Evolutionary conservation across 2,888 invertebrate species (phyloP), one percentile per base, ranked within the genome.

Genomic region (Theretra japonica): DNA sequence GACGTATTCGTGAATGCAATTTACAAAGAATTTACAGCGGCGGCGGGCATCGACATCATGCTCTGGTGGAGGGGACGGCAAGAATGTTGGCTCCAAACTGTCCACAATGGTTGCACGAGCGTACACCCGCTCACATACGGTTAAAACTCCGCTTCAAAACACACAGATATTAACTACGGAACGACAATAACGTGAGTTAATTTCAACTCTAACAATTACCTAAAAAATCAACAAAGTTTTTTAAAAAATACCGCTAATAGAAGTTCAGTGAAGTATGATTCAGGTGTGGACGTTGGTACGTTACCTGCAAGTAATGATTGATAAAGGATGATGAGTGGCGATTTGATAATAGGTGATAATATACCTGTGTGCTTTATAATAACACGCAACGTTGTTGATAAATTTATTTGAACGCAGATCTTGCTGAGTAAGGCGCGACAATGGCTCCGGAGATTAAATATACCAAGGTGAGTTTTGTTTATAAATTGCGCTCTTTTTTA

Each of bases 371-470:
- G 5, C 6, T 19, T 65, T 19, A 59, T 7, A 21, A 50, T 4
- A 15, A 50, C 50, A 50, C 25, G n/a, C n/a, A 60, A 60, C 30
- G 21, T 5, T 25, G 17, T 15, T 65, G 33, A n/a, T 33, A 11
- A n/a, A 15, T 65, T 23, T 17, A 48, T 48, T 65, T 33, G 1
- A 5, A 41, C 21, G 17, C 65, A 65, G 65, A 65, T 23, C 17
- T 11, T 48, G 17, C 5, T 41, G 23, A 21, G 65, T 23, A 23
- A 48, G 15, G 17, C 98, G 41, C 65, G 23, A 75, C 68, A 72
- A 86, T 86, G 86, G 83, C 82, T 62, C 84, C 85, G 4, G 72
- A 79, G 75, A 77, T 87, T 59, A 86, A 87, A 82, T 86, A 83
- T 73, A 84, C 83, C 2, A 82, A 85, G 82, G 85, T 86, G 76